phyloP scores from a whole-genome alignment of 2,113 vertebrate genomes.

The Rattus rattus region DNA sequence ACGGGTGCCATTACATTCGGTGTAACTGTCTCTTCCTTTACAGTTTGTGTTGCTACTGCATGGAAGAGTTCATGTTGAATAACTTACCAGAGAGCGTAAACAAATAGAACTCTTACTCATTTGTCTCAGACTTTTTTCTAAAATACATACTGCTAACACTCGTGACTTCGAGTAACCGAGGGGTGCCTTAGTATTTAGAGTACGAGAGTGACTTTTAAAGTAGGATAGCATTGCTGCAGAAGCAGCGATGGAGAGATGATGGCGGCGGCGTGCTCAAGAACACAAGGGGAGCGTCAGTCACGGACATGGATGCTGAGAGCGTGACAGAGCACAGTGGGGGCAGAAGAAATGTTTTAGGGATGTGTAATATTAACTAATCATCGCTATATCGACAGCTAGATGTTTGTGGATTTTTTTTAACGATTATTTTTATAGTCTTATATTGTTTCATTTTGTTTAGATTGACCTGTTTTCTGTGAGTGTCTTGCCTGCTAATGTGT shows the following conservation, averaged over 20 bases:
- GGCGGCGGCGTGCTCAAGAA: background rate
- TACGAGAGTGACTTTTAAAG: background rate
- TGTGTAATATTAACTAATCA: background rate
- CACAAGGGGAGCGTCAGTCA: background rate
- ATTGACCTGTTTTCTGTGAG: background rate
- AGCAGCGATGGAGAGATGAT: background rate
- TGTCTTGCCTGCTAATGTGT: background rate
- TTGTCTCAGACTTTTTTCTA: slow-evolving; percentile 52
- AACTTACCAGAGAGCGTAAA: slow-evolving; percentile 47
- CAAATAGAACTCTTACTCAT: slow-evolving; percentile 25
- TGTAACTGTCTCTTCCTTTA: slow-evolving; percentile 30
- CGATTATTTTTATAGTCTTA: slow-evolving; percentile 18
- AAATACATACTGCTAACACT: background rate
- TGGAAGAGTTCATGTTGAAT: slow-evolving; percentile 28
- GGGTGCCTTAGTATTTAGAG: slow-evolving; percentile 23
- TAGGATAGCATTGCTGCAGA: slow-evolving; percentile 11
- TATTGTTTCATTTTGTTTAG: slow-evolving; percentile 30
- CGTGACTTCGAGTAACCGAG: slow-evolving; percentile 4
- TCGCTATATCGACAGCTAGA: slow-evolving; percentile 6
- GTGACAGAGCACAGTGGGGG: background rate
- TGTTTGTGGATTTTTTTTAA: background rate
- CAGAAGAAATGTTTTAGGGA: background rate
- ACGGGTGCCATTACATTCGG: slow-evolving; percentile 41
- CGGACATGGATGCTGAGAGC: no score
- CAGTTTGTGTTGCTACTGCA: slow-evolving; percentile 35